These are phyloP conservation scores for Numida meleagris DNA, from an alignment of 2,113 vertebrate species.

Conservation along the genomic window DNA sequence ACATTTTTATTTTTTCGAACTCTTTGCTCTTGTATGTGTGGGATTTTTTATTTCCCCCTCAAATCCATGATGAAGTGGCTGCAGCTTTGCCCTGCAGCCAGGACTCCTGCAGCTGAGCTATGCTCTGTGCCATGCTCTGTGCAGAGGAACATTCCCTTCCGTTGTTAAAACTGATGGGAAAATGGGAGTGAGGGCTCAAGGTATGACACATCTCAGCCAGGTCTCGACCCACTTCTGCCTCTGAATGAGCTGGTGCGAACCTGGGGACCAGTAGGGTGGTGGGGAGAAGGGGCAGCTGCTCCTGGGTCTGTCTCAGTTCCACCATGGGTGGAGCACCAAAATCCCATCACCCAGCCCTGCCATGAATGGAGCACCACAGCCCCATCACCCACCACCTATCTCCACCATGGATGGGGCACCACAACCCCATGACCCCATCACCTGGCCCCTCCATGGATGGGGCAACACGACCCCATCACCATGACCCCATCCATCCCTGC, in stretches of 20 bases:
- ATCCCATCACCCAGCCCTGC: not conserved
- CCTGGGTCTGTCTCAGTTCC: not conserved
- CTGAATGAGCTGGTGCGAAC: not conserved
- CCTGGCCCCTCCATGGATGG: fast-evolving
- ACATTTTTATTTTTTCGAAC: not conserved
- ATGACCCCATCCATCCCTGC: not conserved
- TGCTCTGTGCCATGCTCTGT: fast-evolving
- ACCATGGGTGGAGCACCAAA: fast-evolving
- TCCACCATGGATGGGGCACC: too few relatives aligned
- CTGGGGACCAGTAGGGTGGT: not conserved
- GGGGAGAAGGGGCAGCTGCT: not conserved
- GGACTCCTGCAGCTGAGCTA: not conserved
- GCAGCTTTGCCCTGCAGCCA: fast-evolving
- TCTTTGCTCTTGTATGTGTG: not conserved
- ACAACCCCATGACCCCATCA: too few relatives aligned
- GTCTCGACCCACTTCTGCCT: not conserved
- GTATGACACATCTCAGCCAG: fast-evolving
- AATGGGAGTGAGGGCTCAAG: fast-evolving
- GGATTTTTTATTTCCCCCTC: not conserved
- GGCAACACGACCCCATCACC: not conserved
- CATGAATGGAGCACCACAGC: not conserved
- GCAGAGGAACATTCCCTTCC: not conserved
- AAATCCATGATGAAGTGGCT: not conserved
- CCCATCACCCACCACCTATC: not conserved
- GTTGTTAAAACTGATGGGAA: not conserved